A percentile compares a stretch with the other conserved stretches of the same genome.
phyloP scores from a whole-genome alignment of 2,888 invertebrate species.

The Eupelmus urozonus region DNA sequence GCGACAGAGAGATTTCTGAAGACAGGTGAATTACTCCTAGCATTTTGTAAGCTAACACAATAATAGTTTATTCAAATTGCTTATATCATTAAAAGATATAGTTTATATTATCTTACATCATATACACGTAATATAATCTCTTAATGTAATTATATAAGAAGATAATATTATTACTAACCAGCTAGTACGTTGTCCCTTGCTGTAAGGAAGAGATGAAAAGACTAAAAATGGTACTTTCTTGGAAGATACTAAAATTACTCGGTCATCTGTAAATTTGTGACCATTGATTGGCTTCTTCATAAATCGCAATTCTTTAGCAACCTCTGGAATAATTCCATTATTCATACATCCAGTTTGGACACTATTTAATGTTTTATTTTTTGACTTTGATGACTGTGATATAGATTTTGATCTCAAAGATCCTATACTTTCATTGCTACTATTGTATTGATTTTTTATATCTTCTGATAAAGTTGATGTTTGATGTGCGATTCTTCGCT shows the following conservation, averaged over 20 bases:
- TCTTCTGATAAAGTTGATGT: conserved; percentile 78
- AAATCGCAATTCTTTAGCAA: conserved; percentile 76
- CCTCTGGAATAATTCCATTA: conserved; percentile 72
- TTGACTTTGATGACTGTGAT: conserved; percentile 79
- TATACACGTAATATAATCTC: conserved; percentile 11
- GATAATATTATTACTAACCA: conserved; percentile 78
- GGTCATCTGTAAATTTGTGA: conserved; percentile 87
- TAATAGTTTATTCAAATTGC: conserved; percentile 47
- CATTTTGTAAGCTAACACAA: conserved; percentile 65
- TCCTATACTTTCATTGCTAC: conserved; percentile 90
- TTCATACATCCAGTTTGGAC: conserved; percentile 78
- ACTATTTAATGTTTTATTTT: conserved; percentile 80
- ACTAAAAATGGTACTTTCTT: conserved; percentile 90
- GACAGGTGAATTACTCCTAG: conserved; percentile 65
- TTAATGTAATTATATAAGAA: conserved; percentile 24
- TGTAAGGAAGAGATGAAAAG: conserved; percentile 92
- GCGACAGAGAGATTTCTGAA: conserved; percentile 67
- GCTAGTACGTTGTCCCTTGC: conserved; percentile 82
- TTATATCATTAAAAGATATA: conserved; percentile 6
- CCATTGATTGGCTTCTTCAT: conserved; percentile 80
- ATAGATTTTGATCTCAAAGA: conserved; percentile 80
- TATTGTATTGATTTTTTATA: conserved; percentile 82
- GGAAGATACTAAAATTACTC: conserved; percentile 88
- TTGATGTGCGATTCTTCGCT: conserved; percentile 76
- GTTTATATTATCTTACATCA: conserved; percentile 27